These are phyloP conservation scores for Cyphotilapia sp. DNA, from an alignment of 2,113 vertebrate genomes.

Conservation along the genomic window DNA sequence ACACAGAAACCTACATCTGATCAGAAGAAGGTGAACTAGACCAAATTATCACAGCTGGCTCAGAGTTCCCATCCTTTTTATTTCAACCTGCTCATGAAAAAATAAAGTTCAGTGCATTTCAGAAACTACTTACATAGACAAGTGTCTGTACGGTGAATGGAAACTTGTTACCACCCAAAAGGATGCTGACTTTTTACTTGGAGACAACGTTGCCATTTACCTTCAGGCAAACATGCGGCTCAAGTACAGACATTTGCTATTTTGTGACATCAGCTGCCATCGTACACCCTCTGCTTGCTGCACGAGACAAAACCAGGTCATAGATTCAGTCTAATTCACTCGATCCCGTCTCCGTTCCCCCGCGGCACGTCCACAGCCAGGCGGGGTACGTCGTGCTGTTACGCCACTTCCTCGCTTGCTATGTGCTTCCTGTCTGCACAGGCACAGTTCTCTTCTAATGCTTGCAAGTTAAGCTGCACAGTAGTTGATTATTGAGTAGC, in stretches of 20 bases:
- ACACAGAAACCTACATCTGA: constrained; percentile 40
- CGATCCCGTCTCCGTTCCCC: constrained; percentile 13
- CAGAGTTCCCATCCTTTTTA: constrained; percentile 37
- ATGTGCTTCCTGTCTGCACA: constrained; percentile 15
- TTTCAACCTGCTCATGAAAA: constrained; percentile 36
- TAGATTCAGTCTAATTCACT: constrained; percentile 74
- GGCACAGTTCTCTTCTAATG: constrained; percentile 42
- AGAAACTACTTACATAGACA: constrained; percentile 46
- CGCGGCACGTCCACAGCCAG: neutral
- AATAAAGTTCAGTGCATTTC: constrained; percentile 63
- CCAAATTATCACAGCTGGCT: constrained; percentile 65
- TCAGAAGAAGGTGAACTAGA: constrained; percentile 67
- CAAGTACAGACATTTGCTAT: constrained; percentile 59
- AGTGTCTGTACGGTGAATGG: constrained; percentile 17
- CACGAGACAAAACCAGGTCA: constrained; percentile 56
- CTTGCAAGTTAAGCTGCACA: constrained; percentile 63
- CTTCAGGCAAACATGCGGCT: constrained; percentile 19
- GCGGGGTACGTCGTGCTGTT: constrained; percentile 10
- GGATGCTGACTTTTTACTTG: neutral
- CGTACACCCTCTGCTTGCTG: neutral
- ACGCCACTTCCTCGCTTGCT: constrained; percentile 29
- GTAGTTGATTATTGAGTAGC: constrained; percentile 70
- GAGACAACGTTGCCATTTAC: neutral
- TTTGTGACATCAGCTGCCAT: constrained; percentile 10
- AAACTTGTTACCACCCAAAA: constrained; percentile 5